phyloP scores from a whole-genome alignment of 2,113 vertebrate species.

The Theristicus caerulescens region DNA sequence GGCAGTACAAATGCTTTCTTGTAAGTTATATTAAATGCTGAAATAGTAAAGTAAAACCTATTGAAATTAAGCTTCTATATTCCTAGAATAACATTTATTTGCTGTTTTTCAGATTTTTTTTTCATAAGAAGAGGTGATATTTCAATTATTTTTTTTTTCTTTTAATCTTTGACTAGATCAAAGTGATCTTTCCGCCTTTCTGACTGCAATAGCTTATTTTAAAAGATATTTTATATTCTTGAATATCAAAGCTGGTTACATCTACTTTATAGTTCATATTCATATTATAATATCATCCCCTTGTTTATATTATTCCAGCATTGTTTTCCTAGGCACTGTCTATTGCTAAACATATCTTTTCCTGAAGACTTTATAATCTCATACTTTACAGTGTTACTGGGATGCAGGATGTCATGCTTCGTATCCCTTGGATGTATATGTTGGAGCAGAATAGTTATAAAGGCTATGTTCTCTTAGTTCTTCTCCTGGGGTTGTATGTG shows the following conservation, averaged over 20 bases:
- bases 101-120: neutral
- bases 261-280: neutral
- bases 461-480: neutral
- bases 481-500: neutral
- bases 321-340: neutral
- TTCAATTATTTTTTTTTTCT: neutral
- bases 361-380: neutral
- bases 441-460: neutral
- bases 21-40: neutral
- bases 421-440: neutral
- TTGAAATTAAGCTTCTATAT: neutral
- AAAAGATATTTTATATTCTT: neutral
- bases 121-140: neutral
- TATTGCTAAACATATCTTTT: neutral
- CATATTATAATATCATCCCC: neutral
- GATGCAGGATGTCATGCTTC: neutral
- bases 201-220: neutral
- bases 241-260: neutral
- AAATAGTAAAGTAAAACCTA: neutral
- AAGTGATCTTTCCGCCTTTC: neutral
- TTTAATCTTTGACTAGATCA: neutral
- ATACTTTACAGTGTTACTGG: neutral
- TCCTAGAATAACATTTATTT: neutral
- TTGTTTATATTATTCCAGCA: neutral
- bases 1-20: neutral